phyloP scores from a whole-genome alignment of 2,113 vertebrate species.

The Rhynchomys soricoides region DNA sequence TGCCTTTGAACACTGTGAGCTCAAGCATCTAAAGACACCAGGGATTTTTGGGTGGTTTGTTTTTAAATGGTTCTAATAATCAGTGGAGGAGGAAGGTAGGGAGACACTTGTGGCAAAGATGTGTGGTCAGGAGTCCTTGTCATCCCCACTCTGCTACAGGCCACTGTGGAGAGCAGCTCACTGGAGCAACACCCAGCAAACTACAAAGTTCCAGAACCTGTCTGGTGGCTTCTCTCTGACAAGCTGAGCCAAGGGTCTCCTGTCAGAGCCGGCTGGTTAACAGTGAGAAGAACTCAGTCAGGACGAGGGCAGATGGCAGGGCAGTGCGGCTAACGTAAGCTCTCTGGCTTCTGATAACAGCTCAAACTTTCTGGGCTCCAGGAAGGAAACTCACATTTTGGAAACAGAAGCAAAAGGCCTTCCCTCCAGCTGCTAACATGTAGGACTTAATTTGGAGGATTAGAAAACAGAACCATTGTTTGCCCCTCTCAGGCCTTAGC shows the following conservation, averaged over 20 bases:
- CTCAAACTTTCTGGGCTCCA: constrained; percentile 43
- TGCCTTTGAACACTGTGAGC: not conserved
- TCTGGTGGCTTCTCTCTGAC: not conserved
- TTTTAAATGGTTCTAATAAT: not conserved
- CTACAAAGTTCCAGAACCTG: not conserved
- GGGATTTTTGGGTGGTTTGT: not conserved
- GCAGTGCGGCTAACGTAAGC: not conserved
- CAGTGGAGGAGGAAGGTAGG: not conserved
- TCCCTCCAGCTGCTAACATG: not conserved
- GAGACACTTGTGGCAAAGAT: not conserved
- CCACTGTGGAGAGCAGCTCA: too few relatives aligned
- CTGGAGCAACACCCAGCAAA: not conserved
- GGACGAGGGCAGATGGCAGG: accelerated
- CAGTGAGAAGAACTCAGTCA: not conserved
- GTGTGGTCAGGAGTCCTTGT: not conserved
- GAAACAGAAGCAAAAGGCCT: constrained; percentile 8
- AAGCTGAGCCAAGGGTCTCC: not conserved
- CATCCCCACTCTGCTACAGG: not conserved
- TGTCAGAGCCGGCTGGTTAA: not conserved
- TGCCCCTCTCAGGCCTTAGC: not conserved
- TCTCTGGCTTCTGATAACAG: constrained; percentile 11
- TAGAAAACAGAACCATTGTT: constrained; percentile 41
- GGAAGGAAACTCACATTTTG: constrained; percentile 43
- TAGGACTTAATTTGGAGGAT: constrained; percentile 41
- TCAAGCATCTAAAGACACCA: not conserved